Base-by-base conservation (phyloP, 2,113 vertebrate species). In the Phaetusa simplex region DNA sequence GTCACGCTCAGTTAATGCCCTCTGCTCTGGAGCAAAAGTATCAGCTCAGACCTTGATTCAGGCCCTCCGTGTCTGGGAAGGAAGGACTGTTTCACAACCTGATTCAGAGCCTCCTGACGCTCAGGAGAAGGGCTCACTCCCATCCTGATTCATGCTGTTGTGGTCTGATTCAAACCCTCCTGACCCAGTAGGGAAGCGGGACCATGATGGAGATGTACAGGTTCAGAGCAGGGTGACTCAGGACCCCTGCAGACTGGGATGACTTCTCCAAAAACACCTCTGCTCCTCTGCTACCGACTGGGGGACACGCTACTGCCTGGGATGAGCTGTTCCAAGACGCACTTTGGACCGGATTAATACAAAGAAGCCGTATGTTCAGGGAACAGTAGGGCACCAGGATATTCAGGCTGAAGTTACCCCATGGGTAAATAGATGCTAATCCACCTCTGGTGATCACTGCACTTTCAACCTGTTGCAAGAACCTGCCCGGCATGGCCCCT, bases 71-170 rank as follows among this genome's bases (percentile, higher is more conserved):
- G 32, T 55, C 72, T 88, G 72, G 40, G 73, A 58, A 85, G 94
- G 88, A 93, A 95, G 77, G 47, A 42, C 52, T 79, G 29, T 58
- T 73, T 88, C 94, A 83, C 8, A 20, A 30, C 61, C 80, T 92
- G 89, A 97, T 95, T 97, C 96, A 96, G 76, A 86, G n/a, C 40
- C 96, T 95, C 88, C 90, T 97, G 96, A 95, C 3, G 15, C 53
- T 67, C 67, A 82, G 87, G 83, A 90, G 86, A 94, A 96, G 78
- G 80, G 27, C 47, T 82, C 5, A 0, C 85, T 96, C 87, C 93
- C 77, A 58, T 29, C 64, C 81, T 93, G 90, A 96, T 91, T 96
- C 97, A 97, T 0, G 0, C 43, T 71, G 47, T 47, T 85, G 65
- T 59, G 80, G 40, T 80, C 83, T 93, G 95, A 97, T 91, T 96